A percentile compares a stretch with the other conserved stretches of the same genome.
phyloP scores from a whole-genome alignment of 2,113 vertebrate genomes.

The Agelaius tricolor region DNA sequence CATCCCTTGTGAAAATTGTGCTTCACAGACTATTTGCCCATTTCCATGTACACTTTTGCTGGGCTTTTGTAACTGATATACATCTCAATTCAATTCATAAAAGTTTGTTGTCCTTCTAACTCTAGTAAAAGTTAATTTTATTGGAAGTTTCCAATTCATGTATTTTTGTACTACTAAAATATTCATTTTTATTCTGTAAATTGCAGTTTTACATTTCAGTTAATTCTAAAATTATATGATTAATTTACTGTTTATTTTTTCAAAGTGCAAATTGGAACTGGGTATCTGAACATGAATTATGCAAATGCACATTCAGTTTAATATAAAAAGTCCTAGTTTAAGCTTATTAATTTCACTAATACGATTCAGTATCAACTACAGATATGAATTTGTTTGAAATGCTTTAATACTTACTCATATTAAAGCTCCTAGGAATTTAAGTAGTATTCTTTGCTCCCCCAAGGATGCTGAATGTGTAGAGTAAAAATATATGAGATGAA shows the following conservation, averaged over 20 bases:
- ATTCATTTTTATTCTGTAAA: constrained; percentile 25
- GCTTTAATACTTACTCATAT: background rate
- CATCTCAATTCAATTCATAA: background rate
- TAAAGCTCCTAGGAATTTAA: background rate
- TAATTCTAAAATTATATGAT: constrained; percentile 18
- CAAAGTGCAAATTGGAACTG: constrained; percentile 11
- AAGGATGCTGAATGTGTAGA: background rate
- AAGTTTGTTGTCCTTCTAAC: background rate
- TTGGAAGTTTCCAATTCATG: background rate
- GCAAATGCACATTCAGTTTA: background rate
- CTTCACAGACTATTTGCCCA: background rate
- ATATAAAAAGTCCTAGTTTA: background rate
- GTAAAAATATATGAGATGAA: background rate
- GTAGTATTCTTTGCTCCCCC: background rate
- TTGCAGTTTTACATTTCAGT: constrained; percentile 3
- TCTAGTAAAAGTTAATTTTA: background rate
- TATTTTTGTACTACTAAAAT: background rate
- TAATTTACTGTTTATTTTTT: constrained; percentile 40
- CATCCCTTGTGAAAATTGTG: background rate
- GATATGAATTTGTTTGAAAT: background rate
- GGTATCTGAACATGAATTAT: constrained; percentile 31
- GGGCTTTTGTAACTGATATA: background rate
- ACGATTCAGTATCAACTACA: background rate
- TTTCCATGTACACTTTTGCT: background rate
- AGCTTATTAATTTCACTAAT: constrained; percentile 47